These are phyloP conservation scores for Drosophila navojoa DNA, from an alignment of 1,140 invertebrate species.

Conservation along the genomic window DNA sequence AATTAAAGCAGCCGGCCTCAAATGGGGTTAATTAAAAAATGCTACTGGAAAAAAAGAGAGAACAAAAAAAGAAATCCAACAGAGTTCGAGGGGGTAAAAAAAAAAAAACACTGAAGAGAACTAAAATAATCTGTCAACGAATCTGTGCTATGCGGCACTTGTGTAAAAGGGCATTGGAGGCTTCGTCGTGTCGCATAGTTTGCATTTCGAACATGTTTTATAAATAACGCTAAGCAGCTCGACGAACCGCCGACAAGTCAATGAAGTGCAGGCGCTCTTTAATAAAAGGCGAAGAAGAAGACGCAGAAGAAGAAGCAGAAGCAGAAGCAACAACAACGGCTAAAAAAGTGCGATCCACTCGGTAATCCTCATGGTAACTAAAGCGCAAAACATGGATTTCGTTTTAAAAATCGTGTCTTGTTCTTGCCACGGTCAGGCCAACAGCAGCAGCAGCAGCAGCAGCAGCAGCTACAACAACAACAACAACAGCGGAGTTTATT, in stretches of 20 bases:
- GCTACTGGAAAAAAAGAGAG: background rate
- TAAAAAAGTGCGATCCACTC: conserved; percentile 60
- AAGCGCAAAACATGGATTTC: conserved; percentile 75
- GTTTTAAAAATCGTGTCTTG: conserved; percentile 81
- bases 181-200: conserved; percentile 79
- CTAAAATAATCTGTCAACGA: conserved; percentile 62
- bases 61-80: background rate
- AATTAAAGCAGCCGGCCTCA: background rate
- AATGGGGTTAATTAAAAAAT: conserved; percentile 38
- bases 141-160: conserved; percentile 70
- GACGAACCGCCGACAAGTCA: conserved; percentile 34
- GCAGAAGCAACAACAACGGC: conserved; percentile 3
- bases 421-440: conserved; percentile 60
- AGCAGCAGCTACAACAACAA: conserved; percentile 58
- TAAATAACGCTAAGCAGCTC: conserved; percentile 72
- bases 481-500: conserved; percentile 38
- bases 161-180: conserved; percentile 78
- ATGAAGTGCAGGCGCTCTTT: conserved; percentile 34
- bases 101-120: conserved; percentile 24
- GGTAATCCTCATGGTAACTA: conserved; percentile 44
- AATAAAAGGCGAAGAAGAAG: conserved; percentile 18
- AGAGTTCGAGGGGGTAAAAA: background rate
- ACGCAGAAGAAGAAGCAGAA: conserved; percentile 19
- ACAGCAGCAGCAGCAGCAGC: conserved; percentile 36
- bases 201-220: conserved; percentile 79